Evolutionary conservation across 2,888 invertebrate species (phyloP).

Genomic region (Leptopilina syphax): DNA sequence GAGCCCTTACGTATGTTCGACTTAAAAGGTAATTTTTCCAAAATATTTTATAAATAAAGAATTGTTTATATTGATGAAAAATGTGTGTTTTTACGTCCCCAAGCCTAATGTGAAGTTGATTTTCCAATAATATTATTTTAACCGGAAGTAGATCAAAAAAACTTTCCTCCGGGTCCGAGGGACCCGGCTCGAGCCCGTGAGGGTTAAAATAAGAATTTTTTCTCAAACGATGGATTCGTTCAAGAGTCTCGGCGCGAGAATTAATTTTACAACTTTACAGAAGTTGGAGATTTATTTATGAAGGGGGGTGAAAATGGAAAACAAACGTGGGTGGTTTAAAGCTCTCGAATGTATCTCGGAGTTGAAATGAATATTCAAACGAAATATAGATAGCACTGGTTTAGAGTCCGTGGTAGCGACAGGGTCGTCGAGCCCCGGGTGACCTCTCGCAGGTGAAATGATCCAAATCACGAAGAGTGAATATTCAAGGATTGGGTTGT

Average conservation of each 20-base stretch:
- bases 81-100: too few relatives aligned
- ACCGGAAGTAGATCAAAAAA: too few relatives aligned
- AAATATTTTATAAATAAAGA: too few relatives aligned
- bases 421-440: constrained; percentile 57
- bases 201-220: background rate
- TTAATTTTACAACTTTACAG: constrained; percentile 16
- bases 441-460: constrained; percentile 67
- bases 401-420: constrained; percentile 44
- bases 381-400: constrained; percentile 51
- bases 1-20: too few relatives aligned
- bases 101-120: too few relatives aligned
- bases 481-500: constrained; percentile 60
- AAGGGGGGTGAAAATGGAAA: constrained; percentile 1
- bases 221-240: background rate
- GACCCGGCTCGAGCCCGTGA: too few relatives aligned
- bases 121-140: too few relatives aligned
- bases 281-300: constrained; percentile 24
- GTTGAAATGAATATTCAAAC: constrained; percentile 66
- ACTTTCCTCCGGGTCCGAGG: too few relatives aligned
- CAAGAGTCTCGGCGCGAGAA: background rate
- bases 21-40: too few relatives aligned
- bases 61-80: too few relatives aligned
- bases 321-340: constrained; percentile 60
- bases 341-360: constrained; percentile 57
- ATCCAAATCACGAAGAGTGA: constrained; percentile 65